Evolutionary conservation across 1,140 invertebrate genomes (phyloP).

Genomic region (Lerema accius): DNA sequence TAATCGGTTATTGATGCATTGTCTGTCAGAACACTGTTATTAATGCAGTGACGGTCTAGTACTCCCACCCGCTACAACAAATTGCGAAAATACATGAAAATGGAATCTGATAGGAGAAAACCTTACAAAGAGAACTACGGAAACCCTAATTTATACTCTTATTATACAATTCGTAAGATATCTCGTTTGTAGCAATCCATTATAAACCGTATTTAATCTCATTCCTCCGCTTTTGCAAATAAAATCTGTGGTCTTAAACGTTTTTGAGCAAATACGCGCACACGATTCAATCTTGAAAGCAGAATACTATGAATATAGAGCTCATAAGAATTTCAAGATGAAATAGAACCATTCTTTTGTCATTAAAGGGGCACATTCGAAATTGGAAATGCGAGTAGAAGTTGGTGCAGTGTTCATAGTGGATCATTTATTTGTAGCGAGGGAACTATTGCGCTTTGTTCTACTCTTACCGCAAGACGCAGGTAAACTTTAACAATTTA

Average conservation of each 20-base stretch:
- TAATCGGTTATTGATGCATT: neutral
- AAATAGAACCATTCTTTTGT: constrained; percentile 59
- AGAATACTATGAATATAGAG: constrained; percentile 21
- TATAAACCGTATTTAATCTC: constrained; percentile 13
- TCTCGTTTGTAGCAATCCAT: constrained; percentile 15
- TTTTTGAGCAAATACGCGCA: constrained; percentile 19
- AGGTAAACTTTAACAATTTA: constrained; percentile 60
- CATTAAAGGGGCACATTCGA: constrained; percentile 57
- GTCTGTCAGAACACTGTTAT: neutral
- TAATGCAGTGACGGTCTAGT: neutral
- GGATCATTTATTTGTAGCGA: constrained; percentile 55
- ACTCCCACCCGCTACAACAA: too few relatives aligned
- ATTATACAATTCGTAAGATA: neutral
- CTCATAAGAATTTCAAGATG: constrained; percentile 48
- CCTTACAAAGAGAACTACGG: neutral
- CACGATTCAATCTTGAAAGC: constrained; percentile 7
- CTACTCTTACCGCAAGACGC: constrained; percentile 52
- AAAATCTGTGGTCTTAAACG: constrained; percentile 21
- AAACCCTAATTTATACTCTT: neutral
- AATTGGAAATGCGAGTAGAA: constrained; percentile 69
- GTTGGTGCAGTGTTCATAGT: constrained; percentile 43
- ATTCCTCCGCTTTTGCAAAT: constrained; percentile 7
- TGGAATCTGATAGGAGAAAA: neutral
- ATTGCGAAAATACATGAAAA: neutral
- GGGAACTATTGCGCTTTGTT: constrained; percentile 49